phyloP scores from a whole-genome alignment of 30 jellyfish, hydroid and myxozoan species.

The Clytia hemisphaerica region DNA sequence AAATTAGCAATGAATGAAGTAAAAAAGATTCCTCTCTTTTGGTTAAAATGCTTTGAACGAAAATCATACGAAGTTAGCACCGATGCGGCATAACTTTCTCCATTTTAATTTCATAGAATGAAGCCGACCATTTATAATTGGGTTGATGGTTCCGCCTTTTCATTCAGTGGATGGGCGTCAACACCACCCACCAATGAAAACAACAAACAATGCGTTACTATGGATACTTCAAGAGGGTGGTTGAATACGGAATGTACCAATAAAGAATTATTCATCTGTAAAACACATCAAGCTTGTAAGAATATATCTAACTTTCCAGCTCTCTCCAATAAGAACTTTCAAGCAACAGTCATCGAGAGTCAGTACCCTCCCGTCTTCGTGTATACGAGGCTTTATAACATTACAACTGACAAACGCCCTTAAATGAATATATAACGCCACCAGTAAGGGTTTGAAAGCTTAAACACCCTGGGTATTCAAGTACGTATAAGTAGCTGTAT shows the following conservation, averaged over 20 bases:
- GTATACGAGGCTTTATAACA: no score
- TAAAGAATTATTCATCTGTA: conserved; percentile 71
- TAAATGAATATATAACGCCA: no score
- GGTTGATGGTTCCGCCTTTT: conserved; percentile 95
- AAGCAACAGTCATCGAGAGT: not conserved
- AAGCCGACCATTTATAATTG: conserved; percentile 67
- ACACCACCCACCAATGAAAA: conserved; percentile 55
- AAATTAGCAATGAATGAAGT: no score
- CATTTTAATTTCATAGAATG: conserved; percentile 33
- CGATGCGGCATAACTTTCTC: not conserved
- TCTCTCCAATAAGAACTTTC: conserved; percentile 57
- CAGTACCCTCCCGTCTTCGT: not conserved
- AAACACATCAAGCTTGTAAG: no score
- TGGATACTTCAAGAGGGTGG: conserved; percentile 84
- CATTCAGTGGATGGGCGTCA: conserved; percentile 86
- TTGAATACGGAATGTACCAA: conserved; percentile 50
- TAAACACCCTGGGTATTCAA: no score
- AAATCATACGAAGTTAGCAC: not conserved
- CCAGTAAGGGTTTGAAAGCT: no score
- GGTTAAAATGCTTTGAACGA: no score
- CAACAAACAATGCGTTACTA: conserved; percentile 59
- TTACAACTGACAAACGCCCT: no score
- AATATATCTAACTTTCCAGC: no score
- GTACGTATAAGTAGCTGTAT: no score
- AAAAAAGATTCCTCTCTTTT: no score